Conservation (phyloP, 2,797 vertebrate genomes). For the Lagorchestes hirsutus region DNA sequence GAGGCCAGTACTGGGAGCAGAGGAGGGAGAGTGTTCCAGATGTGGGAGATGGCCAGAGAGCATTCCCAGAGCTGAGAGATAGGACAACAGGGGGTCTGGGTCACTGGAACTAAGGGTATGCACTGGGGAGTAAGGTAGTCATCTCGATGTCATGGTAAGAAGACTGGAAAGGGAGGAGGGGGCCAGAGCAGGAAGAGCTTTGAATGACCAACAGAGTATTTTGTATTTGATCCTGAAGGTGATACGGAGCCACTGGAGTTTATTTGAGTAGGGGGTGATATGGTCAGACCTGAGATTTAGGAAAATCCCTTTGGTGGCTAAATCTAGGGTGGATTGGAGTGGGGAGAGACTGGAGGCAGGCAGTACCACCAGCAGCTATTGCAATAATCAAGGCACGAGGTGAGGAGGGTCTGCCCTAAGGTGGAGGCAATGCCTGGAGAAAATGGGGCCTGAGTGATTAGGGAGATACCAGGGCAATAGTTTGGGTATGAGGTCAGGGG, state of each 20-base stretch:
- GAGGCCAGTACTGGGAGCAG: neutral
- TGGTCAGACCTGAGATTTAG: neutral
- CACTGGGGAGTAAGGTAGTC: neutral
- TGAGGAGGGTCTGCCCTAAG: neutral
- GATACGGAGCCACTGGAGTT: neutral
- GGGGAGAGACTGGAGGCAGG: neutral
- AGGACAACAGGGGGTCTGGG: neutral
- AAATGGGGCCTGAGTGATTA: neutral
- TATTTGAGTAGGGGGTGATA: neutral
- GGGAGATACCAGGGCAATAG: neutral
- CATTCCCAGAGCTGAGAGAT: neutral
- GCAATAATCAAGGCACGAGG: neutral
- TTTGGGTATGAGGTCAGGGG: neutral
- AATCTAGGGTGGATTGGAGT: neutral
- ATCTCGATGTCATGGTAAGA: no score
- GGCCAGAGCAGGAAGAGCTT: neutral
- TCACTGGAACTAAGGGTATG: neutral
- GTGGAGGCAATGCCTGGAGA: neutral
- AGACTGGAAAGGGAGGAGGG: neutral
- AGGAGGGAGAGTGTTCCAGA: neutral
- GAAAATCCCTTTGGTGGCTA: neutral
- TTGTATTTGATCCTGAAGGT: neutral
- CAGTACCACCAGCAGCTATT: neutral
- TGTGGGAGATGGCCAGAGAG: neutral
- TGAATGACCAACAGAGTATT: neutral